Percentiles rank a stretch among this genome's conserved stretches.
phyloP scores from a whole-genome alignment of 2,888 invertebrate species.

The Drosophila setosimentum region DNA sequence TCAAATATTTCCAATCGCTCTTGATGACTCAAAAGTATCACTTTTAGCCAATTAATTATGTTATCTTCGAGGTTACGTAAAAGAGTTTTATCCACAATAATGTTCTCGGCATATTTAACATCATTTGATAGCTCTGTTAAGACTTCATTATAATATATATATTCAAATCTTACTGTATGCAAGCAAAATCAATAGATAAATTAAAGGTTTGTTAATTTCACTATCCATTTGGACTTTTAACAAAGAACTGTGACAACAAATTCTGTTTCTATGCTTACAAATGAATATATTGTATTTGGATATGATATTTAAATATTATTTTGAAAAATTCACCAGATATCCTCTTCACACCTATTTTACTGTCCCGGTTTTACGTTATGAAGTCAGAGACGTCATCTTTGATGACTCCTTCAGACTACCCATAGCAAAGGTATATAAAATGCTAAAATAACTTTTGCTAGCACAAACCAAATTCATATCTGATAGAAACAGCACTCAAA shows the following conservation, averaged over 20 bases:
- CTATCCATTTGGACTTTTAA: too few relatives aligned
- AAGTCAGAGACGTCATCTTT: not conserved
- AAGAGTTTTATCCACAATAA: too few relatives aligned
- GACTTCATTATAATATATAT: not conserved
- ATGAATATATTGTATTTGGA: too few relatives aligned
- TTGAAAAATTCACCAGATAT: too few relatives aligned
- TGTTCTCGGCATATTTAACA: not conserved
- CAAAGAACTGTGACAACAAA: too few relatives aligned
- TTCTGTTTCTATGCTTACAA: too few relatives aligned
- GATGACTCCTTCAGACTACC: not conserved
- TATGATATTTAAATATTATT: too few relatives aligned
- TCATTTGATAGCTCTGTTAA: not conserved
- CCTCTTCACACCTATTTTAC: not conserved
- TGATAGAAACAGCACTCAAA: slow-evolving; percentile 7
- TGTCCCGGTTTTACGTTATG: not conserved
- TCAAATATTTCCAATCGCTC: too few relatives aligned
- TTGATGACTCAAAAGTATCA: not conserved
- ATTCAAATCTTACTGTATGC: not conserved
- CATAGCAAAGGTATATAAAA: not conserved
- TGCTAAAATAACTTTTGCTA: slow-evolving; percentile 1
- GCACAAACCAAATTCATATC: slow-evolving; percentile 2
- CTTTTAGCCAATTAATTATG: too few relatives aligned
- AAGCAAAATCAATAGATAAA: not conserved
- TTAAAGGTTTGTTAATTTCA: too few relatives aligned
- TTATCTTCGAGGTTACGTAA: too few relatives aligned